Conservation (phyloP, 2,888 invertebrate genomes). For the Oscheius sp. region DNA sequence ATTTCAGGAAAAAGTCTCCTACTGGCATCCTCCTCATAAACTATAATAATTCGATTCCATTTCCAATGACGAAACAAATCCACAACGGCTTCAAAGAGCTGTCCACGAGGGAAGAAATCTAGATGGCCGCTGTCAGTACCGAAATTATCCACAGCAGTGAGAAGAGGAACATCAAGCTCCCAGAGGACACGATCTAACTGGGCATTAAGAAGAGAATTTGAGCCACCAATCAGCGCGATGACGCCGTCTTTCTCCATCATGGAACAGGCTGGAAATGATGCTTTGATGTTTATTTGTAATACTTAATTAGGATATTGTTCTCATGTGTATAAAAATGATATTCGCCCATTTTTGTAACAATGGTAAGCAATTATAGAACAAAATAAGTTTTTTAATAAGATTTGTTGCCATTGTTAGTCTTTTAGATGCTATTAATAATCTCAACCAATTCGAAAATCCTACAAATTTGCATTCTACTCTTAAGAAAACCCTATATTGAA, state of each 20-base stretch:
- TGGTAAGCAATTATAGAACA: too few relatives aligned
- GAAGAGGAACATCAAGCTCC: constrained; percentile 62
- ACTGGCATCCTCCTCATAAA: constrained; percentile 64
- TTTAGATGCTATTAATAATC: too few relatives aligned
- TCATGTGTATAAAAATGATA: too few relatives aligned
- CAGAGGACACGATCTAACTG: constrained; percentile 54
- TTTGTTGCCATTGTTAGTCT: too few relatives aligned
- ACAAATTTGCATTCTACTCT: too few relatives aligned
- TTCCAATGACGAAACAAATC: constrained; percentile 68
- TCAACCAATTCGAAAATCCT: too few relatives aligned
- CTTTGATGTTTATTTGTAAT: not conserved
- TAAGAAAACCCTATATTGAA: too few relatives aligned
- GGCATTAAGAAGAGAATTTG: constrained; percentile 58
- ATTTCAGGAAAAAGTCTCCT: not conserved
- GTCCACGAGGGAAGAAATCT: constrained; percentile 64
- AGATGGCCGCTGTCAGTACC: constrained; percentile 36
- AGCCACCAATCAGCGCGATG: constrained; percentile 62
- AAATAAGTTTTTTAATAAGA: too few relatives aligned
- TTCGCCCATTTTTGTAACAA: too few relatives aligned
- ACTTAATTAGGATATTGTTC: too few relatives aligned
- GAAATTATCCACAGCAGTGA: constrained; percentile 62
- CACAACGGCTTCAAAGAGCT: constrained; percentile 62
- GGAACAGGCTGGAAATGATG: constrained; percentile 56
- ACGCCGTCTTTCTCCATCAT: constrained; percentile 62
- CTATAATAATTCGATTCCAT: constrained; percentile 66